phyloP scores from a whole-genome alignment of 2,797 vertebrate genomes.

The Nyctibius grandis region DNA sequence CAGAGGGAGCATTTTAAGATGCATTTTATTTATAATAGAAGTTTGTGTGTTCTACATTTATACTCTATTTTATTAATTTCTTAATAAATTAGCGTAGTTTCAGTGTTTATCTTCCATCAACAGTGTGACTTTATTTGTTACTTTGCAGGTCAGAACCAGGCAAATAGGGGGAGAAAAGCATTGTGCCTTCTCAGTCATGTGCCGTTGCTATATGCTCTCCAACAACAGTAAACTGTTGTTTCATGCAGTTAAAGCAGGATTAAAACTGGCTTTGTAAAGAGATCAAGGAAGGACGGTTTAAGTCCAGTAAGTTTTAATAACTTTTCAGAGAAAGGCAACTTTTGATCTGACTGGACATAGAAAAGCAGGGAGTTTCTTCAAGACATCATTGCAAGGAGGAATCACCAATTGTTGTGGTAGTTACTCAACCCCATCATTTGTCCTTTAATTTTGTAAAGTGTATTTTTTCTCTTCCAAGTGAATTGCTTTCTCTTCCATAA shows the following conservation, averaged over 20 bases:
- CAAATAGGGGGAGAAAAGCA: neutral
- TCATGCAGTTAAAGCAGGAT: neutral
- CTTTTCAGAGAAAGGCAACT: neutral
- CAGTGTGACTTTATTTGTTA: neutral
- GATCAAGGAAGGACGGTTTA: neutral
- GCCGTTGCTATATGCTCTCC: neutral
- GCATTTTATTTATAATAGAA: neutral
- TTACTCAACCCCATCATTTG: neutral
- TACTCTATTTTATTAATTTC: neutral
- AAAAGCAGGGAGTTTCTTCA: neutral
- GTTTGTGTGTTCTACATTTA: neutral
- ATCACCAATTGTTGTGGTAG: neutral
- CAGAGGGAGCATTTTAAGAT: neutral
- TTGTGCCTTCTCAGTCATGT: neutral
- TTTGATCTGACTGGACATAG: neutral
- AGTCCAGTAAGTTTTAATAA: neutral
- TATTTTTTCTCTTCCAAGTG: neutral
- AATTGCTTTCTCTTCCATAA: neutral
- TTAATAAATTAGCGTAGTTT: neutral
- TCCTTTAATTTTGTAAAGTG: neutral
- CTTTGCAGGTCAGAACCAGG: neutral
- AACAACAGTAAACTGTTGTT: neutral
- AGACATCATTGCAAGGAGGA: neutral
- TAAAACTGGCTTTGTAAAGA: neutral
- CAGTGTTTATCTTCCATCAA: neutral